These are phyloP conservation scores for Candoia aspera DNA, from an alignment of 2,113 vertebrate species.

Conservation along the genomic window DNA sequence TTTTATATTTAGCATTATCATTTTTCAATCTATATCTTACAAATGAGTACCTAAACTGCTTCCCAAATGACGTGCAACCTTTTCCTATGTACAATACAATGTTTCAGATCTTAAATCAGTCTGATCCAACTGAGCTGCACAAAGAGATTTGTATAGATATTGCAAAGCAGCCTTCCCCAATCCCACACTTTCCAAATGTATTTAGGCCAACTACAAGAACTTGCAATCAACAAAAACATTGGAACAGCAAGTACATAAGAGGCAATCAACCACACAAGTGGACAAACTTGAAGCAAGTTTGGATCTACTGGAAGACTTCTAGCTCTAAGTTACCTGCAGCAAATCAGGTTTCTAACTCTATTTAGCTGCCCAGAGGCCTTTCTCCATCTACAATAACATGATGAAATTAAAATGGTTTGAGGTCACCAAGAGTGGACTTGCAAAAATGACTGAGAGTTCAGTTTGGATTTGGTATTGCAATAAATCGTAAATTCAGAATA, in stretches of 20 bases:
- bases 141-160: accelerated
- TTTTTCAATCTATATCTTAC: not conserved
- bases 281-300: not conserved
- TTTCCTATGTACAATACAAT: accelerated
- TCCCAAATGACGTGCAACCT: not conserved
- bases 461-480: not conserved
- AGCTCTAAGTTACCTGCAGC: not conserved
- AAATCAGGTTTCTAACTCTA: not conserved
- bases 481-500: not conserved
- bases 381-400: not conserved
- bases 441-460: not conserved
- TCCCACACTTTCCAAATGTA: not conserved
- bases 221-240: not conserved
- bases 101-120: not conserved
- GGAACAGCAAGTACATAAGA: accelerated
- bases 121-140: accelerated
- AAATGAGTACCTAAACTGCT: not conserved
- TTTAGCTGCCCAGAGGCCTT: not conserved
- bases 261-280: too few relatives aligned
- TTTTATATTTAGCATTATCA: not conserved
- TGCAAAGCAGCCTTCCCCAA: not conserved
- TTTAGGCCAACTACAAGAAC: not conserved
- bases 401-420: not conserved
- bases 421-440: not conserved
- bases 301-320: not conserved